phyloP scores from a whole-genome alignment of 2,113 vertebrate species.

The Haplochromis burtoni region DNA sequence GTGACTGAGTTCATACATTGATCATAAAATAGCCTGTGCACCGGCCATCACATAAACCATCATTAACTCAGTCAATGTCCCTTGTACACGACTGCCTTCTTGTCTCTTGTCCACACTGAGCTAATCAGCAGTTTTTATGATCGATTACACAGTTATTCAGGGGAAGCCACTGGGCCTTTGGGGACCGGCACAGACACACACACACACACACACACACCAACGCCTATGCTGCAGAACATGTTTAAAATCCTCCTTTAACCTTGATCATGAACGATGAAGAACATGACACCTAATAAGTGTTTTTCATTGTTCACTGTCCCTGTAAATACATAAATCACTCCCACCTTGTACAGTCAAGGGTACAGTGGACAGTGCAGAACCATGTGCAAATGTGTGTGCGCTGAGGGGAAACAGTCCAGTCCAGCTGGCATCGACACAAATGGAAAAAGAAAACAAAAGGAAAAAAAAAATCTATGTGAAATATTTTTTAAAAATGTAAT shows the following conservation, averaged over 20 bases:
- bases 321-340: slow-evolving; percentile 56
- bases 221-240: slow-evolving; percentile 23
- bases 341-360: slow-evolving; percentile 38
- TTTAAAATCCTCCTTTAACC: slow-evolving; percentile 59
- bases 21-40: slow-evolving; percentile 22
- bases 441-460: neutral
- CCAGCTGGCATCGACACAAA: neutral
- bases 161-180: slow-evolving; percentile 43
- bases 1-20: slow-evolving; percentile 8
- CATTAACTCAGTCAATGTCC: slow-evolving; percentile 64
- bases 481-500: neutral
- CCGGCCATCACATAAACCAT: slow-evolving; percentile 30
- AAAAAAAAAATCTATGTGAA: accelerated
- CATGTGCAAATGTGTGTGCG: neutral
- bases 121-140: slow-evolving; percentile 68
- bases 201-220: neutral
- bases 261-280: slow-evolving; percentile 57
- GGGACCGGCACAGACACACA: slow-evolving; percentile 13
- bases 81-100: slow-evolving; percentile 34
- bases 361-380: slow-evolving; percentile 15
- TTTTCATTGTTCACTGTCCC: slow-evolving; percentile 59
- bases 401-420: neutral
- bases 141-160: slow-evolving; percentile 61
- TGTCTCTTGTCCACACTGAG: slow-evolving; percentile 43
- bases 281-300: slow-evolving; percentile 59